Evolutionary conservation across 92 coral and sea anemone genomes (phyloP), one percentile per base, ranked within the genome.

Genomic region (Parazoanthus swiftii): DNA sequence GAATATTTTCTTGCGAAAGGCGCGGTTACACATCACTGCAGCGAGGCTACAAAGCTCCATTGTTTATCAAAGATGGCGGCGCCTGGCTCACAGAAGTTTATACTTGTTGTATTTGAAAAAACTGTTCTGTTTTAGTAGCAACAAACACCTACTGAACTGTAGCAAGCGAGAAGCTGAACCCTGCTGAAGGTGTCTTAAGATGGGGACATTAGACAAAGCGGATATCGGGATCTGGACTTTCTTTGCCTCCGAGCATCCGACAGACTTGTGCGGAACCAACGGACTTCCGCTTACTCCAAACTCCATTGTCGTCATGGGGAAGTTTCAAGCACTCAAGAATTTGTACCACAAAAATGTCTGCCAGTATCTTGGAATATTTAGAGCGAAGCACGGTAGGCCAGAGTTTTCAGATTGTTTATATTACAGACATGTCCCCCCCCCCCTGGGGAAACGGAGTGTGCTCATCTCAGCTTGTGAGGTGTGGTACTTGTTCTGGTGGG

Each of bases 201-300:
- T 97, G 99, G 97, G 97, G 18, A 93, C 94, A 79, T 92, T 97
- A 85, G 94, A 90, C 35, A 91, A 89, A 88, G 95, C 97, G 39
- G 91, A 91, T 85, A 91, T 97, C 20, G 99, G 99, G 59, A 93
- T 97, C 72, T 97, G 95, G 91, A 95, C 99, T 80, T 97, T 97
- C 79, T 92, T 95, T 92, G 96, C 99, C 0, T 93, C 95, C 23
- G 95, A 95, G 5, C 99, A 97, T 87, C 99, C 99, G 35, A 91
- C 99, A 48, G 98, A 94, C 54, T 89, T 92, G 68, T 97, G 99
- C 81, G 99, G 99, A n/a, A 97, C 99, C 0, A 97, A 97, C 90
- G 99, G 99, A 6, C 85, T 97, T 37, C 99, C 99, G 0, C 93
- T 97, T 25, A 97, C 99, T 73, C 99, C 99, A 25, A 97, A 97